phyloP scores from a whole-genome alignment of 2,888 invertebrate species.

The Minunthozetes semirufus region DNA sequence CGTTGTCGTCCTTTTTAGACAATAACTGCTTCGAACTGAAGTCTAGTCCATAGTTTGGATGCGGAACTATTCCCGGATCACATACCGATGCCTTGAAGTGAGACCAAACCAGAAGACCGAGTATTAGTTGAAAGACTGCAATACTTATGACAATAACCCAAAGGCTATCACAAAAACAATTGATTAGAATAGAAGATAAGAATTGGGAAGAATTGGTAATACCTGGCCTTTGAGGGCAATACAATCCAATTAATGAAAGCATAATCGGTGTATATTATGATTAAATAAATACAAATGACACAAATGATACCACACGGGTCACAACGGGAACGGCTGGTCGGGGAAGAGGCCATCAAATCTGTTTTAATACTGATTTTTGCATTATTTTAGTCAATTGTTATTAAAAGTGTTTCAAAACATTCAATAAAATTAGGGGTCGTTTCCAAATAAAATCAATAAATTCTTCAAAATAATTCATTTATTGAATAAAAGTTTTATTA shows the following conservation, averaged over 20 bases:
- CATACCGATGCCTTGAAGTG: conserved; percentile 77
- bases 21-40: conserved; percentile 49
- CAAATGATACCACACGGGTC: conserved; percentile 68
- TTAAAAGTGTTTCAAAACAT: background rate
- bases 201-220: background rate
- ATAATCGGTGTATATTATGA: conserved; percentile 78
- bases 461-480: background rate
- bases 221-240: background rate
- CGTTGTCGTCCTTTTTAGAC: conserved; percentile 46
- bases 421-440: background rate
- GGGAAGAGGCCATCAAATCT: background rate
- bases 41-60: conserved; percentile 57
- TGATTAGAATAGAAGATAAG: background rate
- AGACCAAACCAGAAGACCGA: conserved; percentile 65
- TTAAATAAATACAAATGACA: conserved; percentile 67
- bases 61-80: conserved; percentile 81
- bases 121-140: conserved; percentile 49
- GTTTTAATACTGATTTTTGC: too few relatives aligned
- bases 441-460: background rate
- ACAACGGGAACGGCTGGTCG: conserved; percentile 27
- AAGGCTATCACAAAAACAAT: background rate
- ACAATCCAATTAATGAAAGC: conserved; percentile 71
- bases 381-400: too few relatives aligned
- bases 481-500: too few relatives aligned
- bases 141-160: conserved; percentile 15